A percentile compares a stretch with the other conserved stretches of the same genome.
phyloP scores from a whole-genome alignment of 2,888 invertebrate species.

The Acrocyrtus sp. region DNA sequence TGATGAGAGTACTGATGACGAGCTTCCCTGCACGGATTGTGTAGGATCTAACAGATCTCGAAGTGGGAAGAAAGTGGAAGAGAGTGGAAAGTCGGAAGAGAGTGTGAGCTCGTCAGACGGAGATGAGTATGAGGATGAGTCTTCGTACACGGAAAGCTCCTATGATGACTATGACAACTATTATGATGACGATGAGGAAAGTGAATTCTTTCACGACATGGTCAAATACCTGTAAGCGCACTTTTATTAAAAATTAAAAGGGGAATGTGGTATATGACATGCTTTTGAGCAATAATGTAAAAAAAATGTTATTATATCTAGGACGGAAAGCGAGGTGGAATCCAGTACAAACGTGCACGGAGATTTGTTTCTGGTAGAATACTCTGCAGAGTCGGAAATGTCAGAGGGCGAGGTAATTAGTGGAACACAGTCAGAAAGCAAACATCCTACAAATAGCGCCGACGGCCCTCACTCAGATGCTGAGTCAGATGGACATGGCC shows the following conservation, averaged over 20 bases:
- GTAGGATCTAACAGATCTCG: not conserved
- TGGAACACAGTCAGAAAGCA: not conserved
- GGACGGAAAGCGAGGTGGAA: conserved; percentile 56
- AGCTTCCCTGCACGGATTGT: conserved; percentile 9
- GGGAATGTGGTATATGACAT: too few species aligned
- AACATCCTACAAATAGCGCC: too few species aligned
- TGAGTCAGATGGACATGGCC: too few species aligned
- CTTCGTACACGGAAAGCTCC: conserved; percentile 41
- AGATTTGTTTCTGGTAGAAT: conserved; percentile 54
- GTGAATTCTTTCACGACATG: conserved; percentile 36
- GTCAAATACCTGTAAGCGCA: conserved; percentile 31
- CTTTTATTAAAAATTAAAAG: not conserved
- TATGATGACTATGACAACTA: conserved; percentile 31
- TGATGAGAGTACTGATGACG: conserved; percentile 1
- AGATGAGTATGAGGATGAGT: conserved; percentile 30
- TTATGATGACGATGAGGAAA: conserved; percentile 38
- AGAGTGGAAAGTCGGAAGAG: not conserved
- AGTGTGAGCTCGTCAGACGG: conserved; percentile 5
- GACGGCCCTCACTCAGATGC: too few species aligned
- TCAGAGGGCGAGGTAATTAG: conserved; percentile 4
- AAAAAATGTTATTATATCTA: conserved; percentile 11
- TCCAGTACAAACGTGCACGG: conserved; percentile 52
- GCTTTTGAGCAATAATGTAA: not conserved
- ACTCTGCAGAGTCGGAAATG: conserved; percentile 21
- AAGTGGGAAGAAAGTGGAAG: not conserved